Percentiles rank a stretch among this genome's conserved stretches.
Conservation (phyloP, 2,113 vertebrate genomes). For the Catharus bicknelli region DNA sequence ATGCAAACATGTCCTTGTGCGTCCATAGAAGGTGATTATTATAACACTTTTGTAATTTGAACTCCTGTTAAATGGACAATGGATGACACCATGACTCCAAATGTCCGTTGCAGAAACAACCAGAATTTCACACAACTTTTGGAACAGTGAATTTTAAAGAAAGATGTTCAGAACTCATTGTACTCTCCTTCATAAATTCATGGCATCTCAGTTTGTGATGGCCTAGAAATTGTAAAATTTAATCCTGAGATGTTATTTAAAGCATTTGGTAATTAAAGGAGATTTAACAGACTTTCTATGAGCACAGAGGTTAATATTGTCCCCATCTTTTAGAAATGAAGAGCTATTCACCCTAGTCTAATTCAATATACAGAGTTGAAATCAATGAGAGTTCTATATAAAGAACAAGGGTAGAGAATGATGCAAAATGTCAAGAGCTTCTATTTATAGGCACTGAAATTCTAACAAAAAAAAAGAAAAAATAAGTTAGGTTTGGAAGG, state of each 20-base stretch:
- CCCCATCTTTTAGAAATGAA: conserved; percentile 19
- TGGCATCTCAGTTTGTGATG: not conserved
- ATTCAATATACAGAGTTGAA: conserved; percentile 27
- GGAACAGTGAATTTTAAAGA: not conserved
- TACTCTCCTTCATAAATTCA: not conserved
- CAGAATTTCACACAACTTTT: not conserved
- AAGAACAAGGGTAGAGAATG: conserved; percentile 27
- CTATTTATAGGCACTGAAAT: conserved; percentile 29
- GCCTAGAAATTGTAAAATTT: not conserved
- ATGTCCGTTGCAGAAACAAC: not conserved
- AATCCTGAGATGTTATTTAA: conserved; percentile 11
- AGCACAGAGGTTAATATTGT: conserved; percentile 21
- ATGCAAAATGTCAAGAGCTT: conserved; percentile 50
- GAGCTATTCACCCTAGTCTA: conserved; percentile 11
- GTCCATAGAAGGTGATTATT: not conserved
- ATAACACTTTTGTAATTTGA: not conserved
- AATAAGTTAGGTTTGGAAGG: not conserved
- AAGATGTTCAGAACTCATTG: not conserved
- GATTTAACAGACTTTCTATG: not conserved
- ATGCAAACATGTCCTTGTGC: not conserved
- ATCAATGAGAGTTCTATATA: conserved; percentile 37
- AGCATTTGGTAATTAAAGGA: not conserved
- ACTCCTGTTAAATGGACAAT: not conserved
- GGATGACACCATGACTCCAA: not conserved
- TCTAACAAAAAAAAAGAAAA: not conserved